Percentiles rank a stretch among this genome's conserved stretches.
phyloP scores from a whole-genome alignment of 2,797 vertebrate species.

The Enteromius anoplus region DNA sequence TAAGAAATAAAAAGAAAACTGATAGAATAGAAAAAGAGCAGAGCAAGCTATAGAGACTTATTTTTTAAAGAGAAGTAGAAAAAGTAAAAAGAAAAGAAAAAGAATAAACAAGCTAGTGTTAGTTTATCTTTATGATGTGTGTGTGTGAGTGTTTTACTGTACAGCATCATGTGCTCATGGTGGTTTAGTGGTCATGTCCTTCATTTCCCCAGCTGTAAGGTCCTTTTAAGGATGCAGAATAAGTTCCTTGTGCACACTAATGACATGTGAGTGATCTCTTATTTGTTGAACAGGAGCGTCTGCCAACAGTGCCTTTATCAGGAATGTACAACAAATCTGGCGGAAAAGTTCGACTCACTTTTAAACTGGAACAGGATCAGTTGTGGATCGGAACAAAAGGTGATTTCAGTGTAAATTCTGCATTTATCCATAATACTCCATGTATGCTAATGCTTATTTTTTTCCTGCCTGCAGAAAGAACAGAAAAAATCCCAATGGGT shows the following conservation, averaged over 20 bases:
- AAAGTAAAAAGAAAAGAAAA: no score
- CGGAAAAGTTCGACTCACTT: conserved; percentile 96
- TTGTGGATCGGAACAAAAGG: conserved; percentile 99
- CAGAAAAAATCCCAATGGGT: conserved; percentile 98
- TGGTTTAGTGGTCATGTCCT: neutral
- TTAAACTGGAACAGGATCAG: conserved; percentile 99
- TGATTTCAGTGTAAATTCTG: conserved; percentile 66
- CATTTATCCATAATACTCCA: neutral
- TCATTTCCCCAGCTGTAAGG: neutral
- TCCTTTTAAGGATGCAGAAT: conserved; percentile 27
- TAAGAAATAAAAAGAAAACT: no score
- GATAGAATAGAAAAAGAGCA: no score
- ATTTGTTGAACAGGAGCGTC: conserved; percentile 85
- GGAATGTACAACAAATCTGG: conserved; percentile 99
- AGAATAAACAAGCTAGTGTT: no score
- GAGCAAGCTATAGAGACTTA: no score
- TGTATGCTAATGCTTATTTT: conserved; percentile 15
- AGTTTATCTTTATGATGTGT: no score
- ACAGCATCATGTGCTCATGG: neutral
- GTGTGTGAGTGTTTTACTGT: neutral
- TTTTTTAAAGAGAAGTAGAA: no score
- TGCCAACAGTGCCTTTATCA: conserved; percentile 95
- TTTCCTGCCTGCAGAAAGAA: conserved; percentile 85
- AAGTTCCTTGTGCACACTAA: conserved; percentile 39
- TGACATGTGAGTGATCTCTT: conserved; percentile 54